Conservation (phyloP, 2,888 invertebrate genomes). For the Drosophila bunnanda region DNA sequence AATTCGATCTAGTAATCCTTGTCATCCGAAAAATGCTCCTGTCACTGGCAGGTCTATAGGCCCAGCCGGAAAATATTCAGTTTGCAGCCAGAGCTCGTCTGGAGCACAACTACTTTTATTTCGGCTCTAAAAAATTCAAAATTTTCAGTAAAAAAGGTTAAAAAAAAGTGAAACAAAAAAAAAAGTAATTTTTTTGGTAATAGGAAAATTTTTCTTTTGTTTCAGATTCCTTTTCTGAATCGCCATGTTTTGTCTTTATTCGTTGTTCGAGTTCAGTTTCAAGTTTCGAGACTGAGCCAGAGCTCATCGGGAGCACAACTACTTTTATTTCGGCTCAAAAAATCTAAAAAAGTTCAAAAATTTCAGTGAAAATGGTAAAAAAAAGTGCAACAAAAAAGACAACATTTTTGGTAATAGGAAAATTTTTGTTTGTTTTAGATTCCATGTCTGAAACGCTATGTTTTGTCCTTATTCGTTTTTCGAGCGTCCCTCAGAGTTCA, state of each 20-base stretch:
- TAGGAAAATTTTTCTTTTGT: not conserved
- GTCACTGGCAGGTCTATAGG: not conserved
- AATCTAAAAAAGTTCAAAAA: too few relatives aligned
- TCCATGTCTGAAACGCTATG: too few relatives aligned
- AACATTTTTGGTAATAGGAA: too few relatives aligned
- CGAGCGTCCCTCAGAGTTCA: too few relatives aligned
- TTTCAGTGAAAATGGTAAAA: too few relatives aligned
- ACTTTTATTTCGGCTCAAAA: too few relatives aligned
- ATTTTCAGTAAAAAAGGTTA: slow-evolving; percentile 16
- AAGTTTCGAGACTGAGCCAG: too few relatives aligned
- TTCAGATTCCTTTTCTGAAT: not conserved
- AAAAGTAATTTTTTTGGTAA: not conserved
- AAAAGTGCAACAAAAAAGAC: too few relatives aligned
- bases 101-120: slow-evolving; percentile 15
- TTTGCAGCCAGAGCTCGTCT: slow-evolving; percentile 14
- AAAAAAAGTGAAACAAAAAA: not conserved
- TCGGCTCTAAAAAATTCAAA: slow-evolving; percentile 6
- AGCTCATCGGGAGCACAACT: slow-evolving; percentile 3
- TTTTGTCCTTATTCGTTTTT: too few relatives aligned
- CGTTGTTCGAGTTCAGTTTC: not conserved
- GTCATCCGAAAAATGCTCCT: not conserved
- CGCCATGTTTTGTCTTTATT: not conserved
- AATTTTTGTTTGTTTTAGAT: too few relatives aligned
- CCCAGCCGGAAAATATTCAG: not conserved
- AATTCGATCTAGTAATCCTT: not conserved